Percentiles rank a stretch among this genome's conserved stretches.
phyloP scores from a whole-genome alignment of 2,113 vertebrate species.

The Polyodon spathula region DNA sequence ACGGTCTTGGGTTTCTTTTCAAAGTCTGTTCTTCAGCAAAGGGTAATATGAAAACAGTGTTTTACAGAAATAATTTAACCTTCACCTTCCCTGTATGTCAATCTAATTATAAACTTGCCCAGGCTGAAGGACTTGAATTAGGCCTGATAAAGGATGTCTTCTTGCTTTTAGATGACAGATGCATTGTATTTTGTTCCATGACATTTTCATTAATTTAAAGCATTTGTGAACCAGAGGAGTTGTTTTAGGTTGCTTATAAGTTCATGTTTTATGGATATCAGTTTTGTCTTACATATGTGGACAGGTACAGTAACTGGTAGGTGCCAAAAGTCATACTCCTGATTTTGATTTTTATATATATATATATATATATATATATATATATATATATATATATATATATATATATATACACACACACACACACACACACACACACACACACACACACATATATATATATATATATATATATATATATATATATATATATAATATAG shows the following conservation, averaged over 20 bases:
- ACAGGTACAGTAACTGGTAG: neutral
- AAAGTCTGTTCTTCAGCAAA: conserved; percentile 4
- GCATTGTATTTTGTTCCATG: conserved; percentile 5
- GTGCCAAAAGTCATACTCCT: neutral
- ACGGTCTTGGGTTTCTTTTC: conserved; percentile 18
- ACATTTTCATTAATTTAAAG: neutral
- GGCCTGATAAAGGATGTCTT: conserved; percentile 15
- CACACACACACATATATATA: too few species aligned
- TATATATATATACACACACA: too few species aligned
- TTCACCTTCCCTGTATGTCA: conserved; percentile 11
- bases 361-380: too few species aligned
- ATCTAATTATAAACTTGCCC: conserved; percentile 24
- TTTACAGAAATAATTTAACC: conserved; percentile 28
- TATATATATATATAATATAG: too few species aligned
- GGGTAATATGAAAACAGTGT: conserved; percentile 15
- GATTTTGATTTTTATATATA: too few species aligned
- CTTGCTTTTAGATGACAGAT: conserved; percentile 8
- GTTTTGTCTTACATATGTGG: neutral
- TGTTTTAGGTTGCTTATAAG: neutral
- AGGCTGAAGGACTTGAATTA: conserved; percentile 8
- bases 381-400: conserved; percentile 1
- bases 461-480: too few species aligned
- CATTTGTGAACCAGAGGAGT: conserved; percentile 3
- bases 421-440: too few species aligned
- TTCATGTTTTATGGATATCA: neutral